These are phyloP conservation scores for Myotis lucifugus DNA, from an alignment of 2,113 vertebrate species.

Conservation along the genomic window DNA sequence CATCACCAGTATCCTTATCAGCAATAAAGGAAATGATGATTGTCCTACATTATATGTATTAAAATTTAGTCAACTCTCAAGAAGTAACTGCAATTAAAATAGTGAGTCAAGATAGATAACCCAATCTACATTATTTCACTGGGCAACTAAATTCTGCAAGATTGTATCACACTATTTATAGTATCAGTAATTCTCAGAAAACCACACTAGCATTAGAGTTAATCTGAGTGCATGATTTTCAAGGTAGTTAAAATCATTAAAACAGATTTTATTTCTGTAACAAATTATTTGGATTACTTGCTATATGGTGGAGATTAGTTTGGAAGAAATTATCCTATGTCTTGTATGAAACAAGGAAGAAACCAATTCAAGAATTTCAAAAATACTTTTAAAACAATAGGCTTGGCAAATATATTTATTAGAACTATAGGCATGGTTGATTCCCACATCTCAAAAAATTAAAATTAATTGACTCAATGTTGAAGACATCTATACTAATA, in stretches of 20 bases:
- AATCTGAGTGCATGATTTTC: neutral
- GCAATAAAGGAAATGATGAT: neutral
- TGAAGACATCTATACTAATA: neutral
- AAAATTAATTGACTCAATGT: neutral
- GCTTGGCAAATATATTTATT: neutral
- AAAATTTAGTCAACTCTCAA: constrained; percentile 5
- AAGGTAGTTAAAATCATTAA: neutral
- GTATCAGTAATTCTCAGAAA: neutral
- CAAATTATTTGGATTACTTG: neutral
- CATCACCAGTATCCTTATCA: neutral
- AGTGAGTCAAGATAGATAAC: neutral
- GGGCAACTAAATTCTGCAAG: neutral
- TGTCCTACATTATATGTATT: neutral
- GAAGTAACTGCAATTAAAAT: neutral
- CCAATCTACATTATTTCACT: neutral
- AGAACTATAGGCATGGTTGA: neutral
- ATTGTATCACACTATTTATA: neutral
- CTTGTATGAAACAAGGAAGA: neutral
- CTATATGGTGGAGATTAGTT: neutral
- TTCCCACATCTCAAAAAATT: neutral
- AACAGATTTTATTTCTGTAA: neutral
- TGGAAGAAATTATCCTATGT: neutral
- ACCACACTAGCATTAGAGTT: neutral
- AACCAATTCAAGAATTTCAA: neutral
- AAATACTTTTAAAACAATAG: neutral